These are phyloP conservation scores for Acanthornis magna DNA, from an alignment of 2,797 vertebrate genomes.

Conservation along the genomic window DNA sequence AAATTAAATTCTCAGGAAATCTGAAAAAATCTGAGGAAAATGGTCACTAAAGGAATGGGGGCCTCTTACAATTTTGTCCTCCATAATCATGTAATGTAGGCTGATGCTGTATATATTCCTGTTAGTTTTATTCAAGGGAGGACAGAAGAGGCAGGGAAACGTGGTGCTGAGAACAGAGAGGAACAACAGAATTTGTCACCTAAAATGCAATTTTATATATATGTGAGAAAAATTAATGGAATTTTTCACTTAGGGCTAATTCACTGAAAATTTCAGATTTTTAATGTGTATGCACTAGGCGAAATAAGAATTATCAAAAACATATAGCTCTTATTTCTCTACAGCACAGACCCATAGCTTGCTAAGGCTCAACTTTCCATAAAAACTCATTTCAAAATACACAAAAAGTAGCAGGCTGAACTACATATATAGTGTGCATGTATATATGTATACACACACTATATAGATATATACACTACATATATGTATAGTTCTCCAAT, in stretches of 20 bases:
- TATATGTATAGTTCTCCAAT: background rate
- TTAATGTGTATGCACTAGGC: background rate
- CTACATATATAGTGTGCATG: too few species aligned
- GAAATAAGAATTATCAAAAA: background rate
- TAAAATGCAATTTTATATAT: background rate
- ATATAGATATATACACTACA: too few species aligned
- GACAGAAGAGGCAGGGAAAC: background rate
- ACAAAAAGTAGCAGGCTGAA: background rate
- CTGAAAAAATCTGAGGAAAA: background rate
- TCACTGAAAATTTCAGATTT: background rate
- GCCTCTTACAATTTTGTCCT: background rate
- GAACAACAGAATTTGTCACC: background rate
- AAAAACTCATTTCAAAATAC: background rate
- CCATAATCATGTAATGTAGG: background rate
- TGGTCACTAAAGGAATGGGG: background rate
- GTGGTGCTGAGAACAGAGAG: background rate
- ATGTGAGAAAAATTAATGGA: background rate
- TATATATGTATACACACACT: too few species aligned
- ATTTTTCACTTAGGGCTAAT: background rate
- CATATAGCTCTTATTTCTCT: background rate
- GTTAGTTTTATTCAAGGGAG: background rate
- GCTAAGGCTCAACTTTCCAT: background rate
- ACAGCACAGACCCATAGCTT: rapidly evolving
- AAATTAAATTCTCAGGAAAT: background rate
- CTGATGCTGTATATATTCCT: background rate